Evolutionary conservation across 2,888 invertebrate genomes (phyloP).

Genomic region (Saturnia japonica): DNA sequence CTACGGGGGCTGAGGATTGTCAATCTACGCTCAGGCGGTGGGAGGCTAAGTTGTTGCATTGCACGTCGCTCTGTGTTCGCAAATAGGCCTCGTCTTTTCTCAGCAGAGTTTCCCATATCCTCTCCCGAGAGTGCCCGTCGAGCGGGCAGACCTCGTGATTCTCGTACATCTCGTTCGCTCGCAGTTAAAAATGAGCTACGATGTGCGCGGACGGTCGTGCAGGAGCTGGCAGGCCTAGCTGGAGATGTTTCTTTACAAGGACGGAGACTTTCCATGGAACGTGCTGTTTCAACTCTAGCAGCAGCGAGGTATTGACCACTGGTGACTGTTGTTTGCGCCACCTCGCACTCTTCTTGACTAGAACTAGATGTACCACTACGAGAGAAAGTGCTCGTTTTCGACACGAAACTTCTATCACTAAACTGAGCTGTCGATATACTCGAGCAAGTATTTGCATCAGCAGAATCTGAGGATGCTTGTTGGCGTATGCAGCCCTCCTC

Average conservation of each 20-base stretch:
- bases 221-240: constrained; percentile 78
- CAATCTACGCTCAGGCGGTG: constrained; percentile 85
- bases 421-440: constrained; percentile 74
- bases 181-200: constrained; percentile 85
- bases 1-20: constrained; percentile 91
- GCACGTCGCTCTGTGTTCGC: constrained; percentile 84
- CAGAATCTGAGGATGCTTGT: constrained; percentile 82
- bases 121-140: constrained; percentile 84
- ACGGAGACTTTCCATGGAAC: constrained; percentile 88
- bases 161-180: constrained; percentile 86
- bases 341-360: constrained; percentile 86
- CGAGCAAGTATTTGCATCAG: constrained; percentile 77
- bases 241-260: constrained; percentile 80
- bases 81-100: constrained; percentile 85
- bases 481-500: constrained; percentile 64
- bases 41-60: constrained; percentile 86
- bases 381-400: constrained; percentile 78
- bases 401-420: constrained; percentile 77
- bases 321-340: constrained; percentile 72
- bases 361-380: constrained; percentile 85
- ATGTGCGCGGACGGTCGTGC: constrained; percentile 75
- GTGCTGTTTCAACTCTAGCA: constrained; percentile 81
- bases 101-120: constrained; percentile 83
- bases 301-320: constrained; percentile 81
- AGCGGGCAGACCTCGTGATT: constrained; percentile 84